Percentiles rank a stretch among this genome's conserved stretches.
Evolutionary conservation across 2,797 vertebrate species (phyloP).

Genomic region (Catamblyrhynchus diadema): DNA sequence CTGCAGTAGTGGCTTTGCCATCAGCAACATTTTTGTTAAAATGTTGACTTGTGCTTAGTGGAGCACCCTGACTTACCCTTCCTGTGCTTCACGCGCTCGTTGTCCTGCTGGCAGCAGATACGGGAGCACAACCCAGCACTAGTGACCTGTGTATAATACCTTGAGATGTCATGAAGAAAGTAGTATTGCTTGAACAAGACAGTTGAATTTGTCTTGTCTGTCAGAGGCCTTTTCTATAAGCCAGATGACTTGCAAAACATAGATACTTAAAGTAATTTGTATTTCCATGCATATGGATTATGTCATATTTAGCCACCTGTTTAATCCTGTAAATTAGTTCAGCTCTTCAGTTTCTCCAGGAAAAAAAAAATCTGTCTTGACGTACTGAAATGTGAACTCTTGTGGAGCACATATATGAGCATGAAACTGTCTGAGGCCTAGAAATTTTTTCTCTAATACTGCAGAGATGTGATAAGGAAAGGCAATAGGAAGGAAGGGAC

Average conservation of each 20-base stretch:
- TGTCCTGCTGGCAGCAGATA: background rate
- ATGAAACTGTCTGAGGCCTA: background rate
- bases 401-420: background rate
- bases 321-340: background rate
- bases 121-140: accelerated
- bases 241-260: background rate
- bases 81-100: accelerated
- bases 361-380: background rate
- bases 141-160: background rate
- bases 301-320: background rate
- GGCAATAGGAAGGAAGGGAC: background rate
- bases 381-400: background rate
- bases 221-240: background rate
- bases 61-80: background rate
- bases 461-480: background rate
- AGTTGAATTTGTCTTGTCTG: background rate
- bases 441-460: background rate
- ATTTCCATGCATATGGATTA: background rate
- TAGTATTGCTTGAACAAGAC: background rate
- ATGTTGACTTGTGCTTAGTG: background rate
- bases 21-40: background rate
- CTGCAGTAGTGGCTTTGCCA: background rate
- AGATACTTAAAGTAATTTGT: background rate
- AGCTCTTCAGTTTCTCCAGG: background rate
- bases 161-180: background rate